Base-by-base conservation (phyloP, 2,888 invertebrate genomes). In the Baccha elongata region DNA sequence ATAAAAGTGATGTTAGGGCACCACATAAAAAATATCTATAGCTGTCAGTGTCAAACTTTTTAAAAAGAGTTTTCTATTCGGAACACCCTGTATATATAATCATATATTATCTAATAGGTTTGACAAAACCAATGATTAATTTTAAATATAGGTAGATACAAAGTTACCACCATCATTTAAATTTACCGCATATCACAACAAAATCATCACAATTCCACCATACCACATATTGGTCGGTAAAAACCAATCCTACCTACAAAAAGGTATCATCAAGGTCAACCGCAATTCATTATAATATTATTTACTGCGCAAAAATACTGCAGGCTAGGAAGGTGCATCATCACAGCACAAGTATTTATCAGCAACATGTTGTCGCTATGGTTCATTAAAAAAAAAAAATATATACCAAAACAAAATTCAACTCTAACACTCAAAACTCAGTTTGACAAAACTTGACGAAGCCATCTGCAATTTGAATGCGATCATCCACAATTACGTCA, bases 401-500 rank as follows among this genome's bases (percentile, higher is more conserved):
- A 6, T 35, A 6, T 8, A 35, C 6, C 35, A 11, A 13, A 40
- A 40, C 7, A 13, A 23, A 23, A 23, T 23, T 32, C 29, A 7
- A 32, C 29, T 32, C 8, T 7, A 32, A 8, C 29, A 32, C 29
- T n/a, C 8, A 32, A 5, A 8, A 8, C 29, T n/a, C n/a, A n/a
- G n/a, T n/a, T n/a, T 37, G n/a, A n/a, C 8, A 37, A 44, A 26
- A 42, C 6, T 13, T 13, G n/a, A 13, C 3, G 2, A 60, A 60
- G 26, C 26, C 64, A 64, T 13, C 64, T 48, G 35, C 62, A 44
- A 44, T 32, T 48, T 64, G 48, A 58, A 67, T 75, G 53, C 46
- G 46, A 71, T 75, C 75, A 81, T 75, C 68, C 19, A 19, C 26
- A 17, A 72, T 83, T 72, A 58, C 78, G 83, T 58, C 55, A 58